phyloP scores from a whole-genome alignment of 2,113 vertebrate genomes.

The Cyprinus carpio region DNA sequence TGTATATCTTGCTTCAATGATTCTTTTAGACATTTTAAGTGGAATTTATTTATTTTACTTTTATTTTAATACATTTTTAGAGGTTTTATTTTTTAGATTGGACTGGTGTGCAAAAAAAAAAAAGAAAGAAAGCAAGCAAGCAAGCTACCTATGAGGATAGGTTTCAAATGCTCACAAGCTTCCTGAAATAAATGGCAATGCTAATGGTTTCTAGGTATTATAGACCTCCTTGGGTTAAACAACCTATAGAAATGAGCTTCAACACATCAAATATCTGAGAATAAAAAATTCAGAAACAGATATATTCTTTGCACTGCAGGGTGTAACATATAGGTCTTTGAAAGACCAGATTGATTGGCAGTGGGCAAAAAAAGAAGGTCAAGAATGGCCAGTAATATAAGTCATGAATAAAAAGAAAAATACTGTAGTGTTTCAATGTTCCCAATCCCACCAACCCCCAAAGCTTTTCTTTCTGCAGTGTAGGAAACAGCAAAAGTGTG shows the following conservation, averaged over 20 bases:
- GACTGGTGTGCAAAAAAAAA: too few relatives aligned
- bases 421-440: not conserved
- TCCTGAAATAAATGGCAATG: not conserved
- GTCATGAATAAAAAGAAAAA: slow-evolving; percentile 13
- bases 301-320: not conserved
- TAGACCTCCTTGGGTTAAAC: not conserved
- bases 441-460: slow-evolving; percentile 33
- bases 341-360: slow-evolving; percentile 1
- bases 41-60: too few relatives aligned
- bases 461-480: slow-evolving; percentile 44
- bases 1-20: too few relatives aligned
- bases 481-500: not conserved
- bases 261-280: not conserved
- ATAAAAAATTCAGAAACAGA: not conserved
- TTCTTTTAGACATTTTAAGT: too few relatives aligned
- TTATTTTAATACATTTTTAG: too few relatives aligned
- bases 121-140: too few relatives aligned
- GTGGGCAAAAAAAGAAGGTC: not conserved
- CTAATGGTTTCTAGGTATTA: not conserved
- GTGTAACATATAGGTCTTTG: not conserved
- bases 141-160: too few relatives aligned
- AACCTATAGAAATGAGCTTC: slow-evolving; percentile 4
- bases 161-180: too few relatives aligned
- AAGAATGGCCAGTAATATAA: slow-evolving; percentile 23
- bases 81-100: too few relatives aligned